Evolutionary conservation across 1,140 invertebrate genomes (phyloP).

Genomic region (Megalopta genalis): DNA sequence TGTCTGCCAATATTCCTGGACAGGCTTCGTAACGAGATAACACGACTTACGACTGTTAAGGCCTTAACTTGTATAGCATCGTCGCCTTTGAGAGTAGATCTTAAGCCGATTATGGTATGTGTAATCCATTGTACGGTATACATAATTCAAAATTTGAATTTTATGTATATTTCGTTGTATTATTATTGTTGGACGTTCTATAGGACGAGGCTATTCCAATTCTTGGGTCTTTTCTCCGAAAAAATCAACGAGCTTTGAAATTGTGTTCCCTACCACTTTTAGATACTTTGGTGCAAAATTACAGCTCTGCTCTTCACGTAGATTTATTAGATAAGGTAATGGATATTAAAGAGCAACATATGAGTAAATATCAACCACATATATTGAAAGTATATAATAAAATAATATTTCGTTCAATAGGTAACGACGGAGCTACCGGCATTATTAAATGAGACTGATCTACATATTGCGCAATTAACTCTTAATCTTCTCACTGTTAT

Average conservation of each 20-base stretch:
- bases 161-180: neutral
- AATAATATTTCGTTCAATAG: slow-evolving; percentile 50
- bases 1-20: slow-evolving; percentile 97
- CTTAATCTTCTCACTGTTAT: slow-evolving; percentile 89
- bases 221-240: slow-evolving; percentile 95
- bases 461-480: slow-evolving; percentile 96
- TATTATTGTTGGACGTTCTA: slow-evolving; percentile 49
- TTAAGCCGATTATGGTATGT: slow-evolving; percentile 90
- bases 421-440: slow-evolving; percentile 92
- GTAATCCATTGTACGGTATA: neutral
- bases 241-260: slow-evolving; percentile 98
- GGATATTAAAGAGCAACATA: neutral
- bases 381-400: neutral
- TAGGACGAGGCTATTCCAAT: slow-evolving; percentile 93
- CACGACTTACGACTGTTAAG: slow-evolving; percentile 96
- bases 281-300: slow-evolving; percentile 94
- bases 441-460: slow-evolving; percentile 94
- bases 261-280: slow-evolving; percentile 93
- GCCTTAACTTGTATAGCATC: slow-evolving; percentile 96
- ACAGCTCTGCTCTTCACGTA: slow-evolving; percentile 85
- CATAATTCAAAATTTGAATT: neutral
- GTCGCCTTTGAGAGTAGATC: slow-evolving; percentile 92
- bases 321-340: slow-evolving; percentile 87
- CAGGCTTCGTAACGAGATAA: slow-evolving; percentile 97
- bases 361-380: too few species aligned